These are phyloP conservation scores for Lordiphosa collinella DNA, from an alignment of 1,140 invertebrate species.

Conservation along the genomic window DNA sequence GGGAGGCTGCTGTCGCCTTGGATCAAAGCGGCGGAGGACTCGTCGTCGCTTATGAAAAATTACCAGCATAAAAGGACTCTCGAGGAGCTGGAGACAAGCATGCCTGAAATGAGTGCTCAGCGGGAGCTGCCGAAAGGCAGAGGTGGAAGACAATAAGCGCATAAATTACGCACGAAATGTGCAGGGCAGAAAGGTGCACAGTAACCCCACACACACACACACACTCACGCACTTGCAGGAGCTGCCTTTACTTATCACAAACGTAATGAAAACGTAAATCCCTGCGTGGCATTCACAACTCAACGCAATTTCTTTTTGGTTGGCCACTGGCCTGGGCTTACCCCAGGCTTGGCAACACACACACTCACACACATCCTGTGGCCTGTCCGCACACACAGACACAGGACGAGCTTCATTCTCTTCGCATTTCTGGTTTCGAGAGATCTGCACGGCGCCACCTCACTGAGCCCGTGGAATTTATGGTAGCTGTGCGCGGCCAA, in stretches of 20 bases:
- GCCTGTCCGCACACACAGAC: constrained; percentile 17
- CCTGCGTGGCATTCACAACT: constrained; percentile 73
- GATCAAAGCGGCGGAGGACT: constrained; percentile 55
- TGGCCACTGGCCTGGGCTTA: constrained; percentile 47
- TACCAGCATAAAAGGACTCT: constrained; percentile 49
- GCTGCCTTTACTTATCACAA: constrained; percentile 44
- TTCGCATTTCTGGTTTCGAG: constrained; percentile 10
- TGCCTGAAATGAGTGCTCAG: constrained; percentile 43
- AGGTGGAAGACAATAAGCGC: constrained; percentile 63
- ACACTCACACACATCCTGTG: constrained; percentile 20
- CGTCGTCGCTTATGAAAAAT: constrained; percentile 68
- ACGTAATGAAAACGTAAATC: constrained; percentile 77
- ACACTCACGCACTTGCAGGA: background rate
- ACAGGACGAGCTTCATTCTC: constrained; percentile 1
- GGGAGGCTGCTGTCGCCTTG: constrained; percentile 56
- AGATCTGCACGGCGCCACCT: constrained; percentile 34
- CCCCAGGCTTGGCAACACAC: constrained; percentile 15
- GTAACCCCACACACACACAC: no score
- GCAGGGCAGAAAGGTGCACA: constrained; percentile 34
- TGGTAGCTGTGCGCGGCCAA: constrained; percentile 35
- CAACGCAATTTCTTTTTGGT: constrained; percentile 57
- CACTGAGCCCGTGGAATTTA: constrained; percentile 64
- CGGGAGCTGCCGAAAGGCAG: background rate
- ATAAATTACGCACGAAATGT: constrained; percentile 70
- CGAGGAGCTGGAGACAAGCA: constrained; percentile 28